A percentile compares a stretch with the other conserved stretches of the same genome.
phyloP scores from a whole-genome alignment of 2,888 invertebrate species.

The Callyntrura sp. region DNA sequence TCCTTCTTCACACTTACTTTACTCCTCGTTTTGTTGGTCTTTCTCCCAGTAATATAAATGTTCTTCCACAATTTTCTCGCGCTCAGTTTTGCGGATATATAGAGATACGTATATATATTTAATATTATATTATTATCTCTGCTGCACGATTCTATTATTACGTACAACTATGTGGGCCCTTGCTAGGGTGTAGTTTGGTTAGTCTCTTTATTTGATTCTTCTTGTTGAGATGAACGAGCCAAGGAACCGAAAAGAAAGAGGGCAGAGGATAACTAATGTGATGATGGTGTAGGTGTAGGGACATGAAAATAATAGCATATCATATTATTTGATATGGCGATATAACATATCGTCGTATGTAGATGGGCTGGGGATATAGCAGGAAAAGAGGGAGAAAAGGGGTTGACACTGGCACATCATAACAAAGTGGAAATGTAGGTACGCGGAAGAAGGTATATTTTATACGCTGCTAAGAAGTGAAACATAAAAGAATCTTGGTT shows the following conservation, averaged over 20 bases:
- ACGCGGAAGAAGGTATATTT: too few species aligned
- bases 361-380: too few species aligned
- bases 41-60: constrained; percentile 54
- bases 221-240: constrained; percentile 59
- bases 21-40: constrained; percentile 60
- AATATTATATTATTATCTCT: constrained; percentile 5
- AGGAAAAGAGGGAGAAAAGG: too few species aligned
- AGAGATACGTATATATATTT: too few species aligned
- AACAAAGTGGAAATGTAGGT: too few species aligned
- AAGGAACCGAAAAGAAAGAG: constrained; percentile 67
- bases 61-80: constrained; percentile 43
- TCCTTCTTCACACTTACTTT: constrained; percentile 79
- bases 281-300: constrained; percentile 79
- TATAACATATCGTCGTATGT: background rate
- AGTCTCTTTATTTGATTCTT: constrained; percentile 75
- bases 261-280: constrained; percentile 80
- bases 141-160: constrained; percentile 15
- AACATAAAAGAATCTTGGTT: background rate
- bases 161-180: constrained; percentile 17
- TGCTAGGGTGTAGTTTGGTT: constrained; percentile 41
- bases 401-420: too few species aligned
- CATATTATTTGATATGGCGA: constrained; percentile 28
- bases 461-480: background rate
- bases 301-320: constrained; percentile 72
- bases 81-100: constrained; percentile 12